phyloP scores from a whole-genome alignment of 1,140 invertebrate species.

The Halesus radiatus region DNA sequence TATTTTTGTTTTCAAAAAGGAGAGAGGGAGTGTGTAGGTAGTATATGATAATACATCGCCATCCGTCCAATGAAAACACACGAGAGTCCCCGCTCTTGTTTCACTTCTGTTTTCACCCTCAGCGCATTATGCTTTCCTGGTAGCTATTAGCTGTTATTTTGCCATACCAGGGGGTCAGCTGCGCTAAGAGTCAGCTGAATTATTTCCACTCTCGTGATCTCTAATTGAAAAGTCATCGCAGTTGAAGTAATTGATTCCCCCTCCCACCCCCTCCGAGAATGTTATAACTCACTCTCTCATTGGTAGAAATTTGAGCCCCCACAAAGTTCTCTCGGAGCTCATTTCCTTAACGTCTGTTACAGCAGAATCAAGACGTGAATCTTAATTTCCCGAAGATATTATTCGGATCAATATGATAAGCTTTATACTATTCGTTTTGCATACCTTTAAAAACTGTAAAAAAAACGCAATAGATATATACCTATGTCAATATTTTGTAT shows the following conservation, averaged over 20 bases:
- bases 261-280: not conserved
- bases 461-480: no score
- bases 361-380: conserved; percentile 46
- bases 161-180: conserved; percentile 8
- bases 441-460: no score
- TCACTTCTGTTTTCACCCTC: not conserved
- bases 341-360: conserved; percentile 52
- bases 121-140: not conserved
- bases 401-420: conserved; percentile 28
- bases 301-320: conserved; percentile 14
- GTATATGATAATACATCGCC: no score
- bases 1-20: no score
- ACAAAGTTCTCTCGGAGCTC: conserved; percentile 39
- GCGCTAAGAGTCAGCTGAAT: conserved; percentile 40
- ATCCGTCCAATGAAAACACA: no score
- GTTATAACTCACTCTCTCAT: conserved; percentile 27
- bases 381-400: conserved; percentile 17
- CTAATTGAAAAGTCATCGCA: conserved; percentile 58
- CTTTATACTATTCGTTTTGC: not conserved
- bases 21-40: no score
- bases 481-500: no score
- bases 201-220: conserved; percentile 54
- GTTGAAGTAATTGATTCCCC: conserved; percentile 56
- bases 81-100: no score
- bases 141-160: conserved; percentile 4